Evolutionary conservation across 2,797 vertebrate genomes (phyloP).

Genomic region (Pterois miles): DNA sequence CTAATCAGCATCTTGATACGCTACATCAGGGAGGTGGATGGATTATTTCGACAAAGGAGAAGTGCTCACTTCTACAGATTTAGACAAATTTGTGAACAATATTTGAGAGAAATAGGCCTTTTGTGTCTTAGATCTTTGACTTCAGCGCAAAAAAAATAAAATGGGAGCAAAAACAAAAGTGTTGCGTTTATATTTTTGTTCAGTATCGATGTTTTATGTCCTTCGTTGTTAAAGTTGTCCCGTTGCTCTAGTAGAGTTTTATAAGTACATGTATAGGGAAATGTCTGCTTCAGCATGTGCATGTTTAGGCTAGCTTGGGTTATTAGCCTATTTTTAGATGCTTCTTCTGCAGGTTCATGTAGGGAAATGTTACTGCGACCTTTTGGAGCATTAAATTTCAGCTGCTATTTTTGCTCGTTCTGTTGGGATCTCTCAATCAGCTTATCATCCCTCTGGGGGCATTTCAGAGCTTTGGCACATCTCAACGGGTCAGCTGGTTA

Average conservation of each 20-base stretch:
- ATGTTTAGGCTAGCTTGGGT: conserved; percentile 20
- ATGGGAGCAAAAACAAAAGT: too few relatives aligned
- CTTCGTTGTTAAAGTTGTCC: neutral
- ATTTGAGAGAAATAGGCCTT: too few relatives aligned
- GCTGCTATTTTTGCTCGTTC: conserved; percentile 44
- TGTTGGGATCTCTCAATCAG: conserved; percentile 48
- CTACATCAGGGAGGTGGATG: too few relatives aligned
- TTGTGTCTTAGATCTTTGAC: too few relatives aligned
- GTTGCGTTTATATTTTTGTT: too few relatives aligned
- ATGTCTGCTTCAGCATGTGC: neutral
- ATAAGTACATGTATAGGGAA: conserved; percentile 2
- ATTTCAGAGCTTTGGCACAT: conserved; percentile 40
- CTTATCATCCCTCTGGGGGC: conserved; percentile 35
- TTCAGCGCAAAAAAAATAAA: too few relatives aligned
- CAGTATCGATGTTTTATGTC: neutral
- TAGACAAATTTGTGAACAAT: too few relatives aligned
- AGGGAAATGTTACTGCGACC: conserved; percentile 9
- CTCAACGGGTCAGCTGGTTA: conserved; percentile 17
- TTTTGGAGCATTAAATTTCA: conserved; percentile 15
- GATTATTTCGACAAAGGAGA: too few relatives aligned
- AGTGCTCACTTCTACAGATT: too few relatives aligned
- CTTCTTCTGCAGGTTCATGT: conserved; percentile 20
- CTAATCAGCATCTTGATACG: too few relatives aligned
- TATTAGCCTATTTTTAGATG: conserved; percentile 28
- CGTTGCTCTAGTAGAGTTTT: neutral